phyloP scores from a whole-genome alignment of 1,140 invertebrate species.

The Drosophila athabasca region DNA sequence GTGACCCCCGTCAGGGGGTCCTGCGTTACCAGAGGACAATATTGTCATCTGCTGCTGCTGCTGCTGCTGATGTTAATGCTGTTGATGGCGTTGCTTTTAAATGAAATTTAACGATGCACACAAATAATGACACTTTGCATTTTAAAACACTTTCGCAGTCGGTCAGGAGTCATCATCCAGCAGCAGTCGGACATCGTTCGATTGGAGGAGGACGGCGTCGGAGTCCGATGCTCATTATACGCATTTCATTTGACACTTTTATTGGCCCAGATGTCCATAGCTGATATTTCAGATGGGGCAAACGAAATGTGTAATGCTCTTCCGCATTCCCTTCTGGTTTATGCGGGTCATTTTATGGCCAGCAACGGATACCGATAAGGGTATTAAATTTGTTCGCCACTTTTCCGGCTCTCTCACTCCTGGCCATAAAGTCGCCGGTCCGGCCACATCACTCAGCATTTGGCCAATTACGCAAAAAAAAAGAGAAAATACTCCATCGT shows the following conservation, averaged over 20 bases:
- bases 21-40: conserved; percentile 5
- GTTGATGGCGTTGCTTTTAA: conserved; percentile 56
- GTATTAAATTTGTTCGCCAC: conserved; percentile 66
- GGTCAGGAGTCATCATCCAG: conserved; percentile 43
- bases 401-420: conserved; percentile 3
- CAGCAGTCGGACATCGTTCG: conserved; percentile 15
- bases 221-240: conserved; percentile 68
- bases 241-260: conserved; percentile 78
- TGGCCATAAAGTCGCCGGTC: conserved; percentile 61
- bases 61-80: not conserved
- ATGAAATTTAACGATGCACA: conserved; percentile 80
- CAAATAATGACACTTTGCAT: conserved; percentile 80
- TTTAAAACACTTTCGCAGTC: conserved; percentile 71
- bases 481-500: conserved; percentile 7
- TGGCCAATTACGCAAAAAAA: conserved; percentile 79
- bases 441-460: conserved; percentile 67
- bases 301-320: conserved; percentile 57
- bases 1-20: conserved; percentile 25
- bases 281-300: conserved; percentile 56
- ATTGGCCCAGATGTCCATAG: conserved; percentile 61
- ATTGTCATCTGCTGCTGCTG: conserved; percentile 24
- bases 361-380: conserved; percentile 73
- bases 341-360: conserved; percentile 77
- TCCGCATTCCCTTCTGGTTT: conserved; percentile 28
- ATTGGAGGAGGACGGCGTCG: conserved; percentile 3